Percentiles rank a stretch among this genome's conserved stretches.
These are phyloP conservation scores for Cryptoblepharus egeriae DNA, from an alignment of 2,797 vertebrate genomes.

Conservation along the genomic window DNA sequence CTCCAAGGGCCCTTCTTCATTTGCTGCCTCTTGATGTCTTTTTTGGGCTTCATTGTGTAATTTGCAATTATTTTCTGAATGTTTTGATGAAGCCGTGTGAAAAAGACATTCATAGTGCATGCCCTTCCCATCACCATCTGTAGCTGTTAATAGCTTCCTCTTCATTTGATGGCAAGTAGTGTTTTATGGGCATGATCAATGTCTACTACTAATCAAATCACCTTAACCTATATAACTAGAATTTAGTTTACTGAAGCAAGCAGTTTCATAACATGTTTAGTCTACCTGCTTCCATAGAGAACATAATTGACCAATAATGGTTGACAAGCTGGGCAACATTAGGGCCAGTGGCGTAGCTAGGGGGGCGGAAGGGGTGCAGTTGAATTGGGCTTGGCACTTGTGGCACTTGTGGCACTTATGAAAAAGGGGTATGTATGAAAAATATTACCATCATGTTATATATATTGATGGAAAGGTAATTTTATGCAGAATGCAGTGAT, in stretches of 20 bases:
- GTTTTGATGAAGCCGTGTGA: slow-evolving; percentile 79
- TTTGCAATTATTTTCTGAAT: slow-evolving; percentile 74
- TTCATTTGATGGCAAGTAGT: slow-evolving; percentile 78
- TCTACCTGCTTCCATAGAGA: slow-evolving; percentile 66
- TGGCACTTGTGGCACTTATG: too few species aligned
- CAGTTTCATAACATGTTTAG: slow-evolving; percentile 57
- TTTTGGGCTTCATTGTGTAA: slow-evolving; percentile 74
- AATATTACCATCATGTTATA: too few species aligned
- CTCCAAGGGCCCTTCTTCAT: slow-evolving; percentile 74
- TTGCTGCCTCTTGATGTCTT: slow-evolving; percentile 79
- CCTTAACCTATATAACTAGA: slow-evolving; percentile 63
- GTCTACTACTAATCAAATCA: slow-evolving; percentile 74
- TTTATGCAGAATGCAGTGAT: too few species aligned
- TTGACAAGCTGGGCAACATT: too few species aligned
- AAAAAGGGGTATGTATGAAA: too few species aligned
- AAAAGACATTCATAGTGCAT: slow-evolving; percentile 78
- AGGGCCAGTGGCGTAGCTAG: too few species aligned
- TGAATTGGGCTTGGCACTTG: too few species aligned
- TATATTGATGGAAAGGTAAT: too few species aligned
- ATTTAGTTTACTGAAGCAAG: slow-evolving; percentile 64
- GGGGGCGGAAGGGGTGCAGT: too few species aligned
- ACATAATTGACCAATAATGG: too few species aligned
- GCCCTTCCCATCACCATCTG: slow-evolving; percentile 73
- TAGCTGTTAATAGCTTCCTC: slow-evolving; percentile 81
- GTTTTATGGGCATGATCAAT: slow-evolving; percentile 78